Conservation (phyloP, 2,797 vertebrate species). For the Poecilia picta region DNA sequence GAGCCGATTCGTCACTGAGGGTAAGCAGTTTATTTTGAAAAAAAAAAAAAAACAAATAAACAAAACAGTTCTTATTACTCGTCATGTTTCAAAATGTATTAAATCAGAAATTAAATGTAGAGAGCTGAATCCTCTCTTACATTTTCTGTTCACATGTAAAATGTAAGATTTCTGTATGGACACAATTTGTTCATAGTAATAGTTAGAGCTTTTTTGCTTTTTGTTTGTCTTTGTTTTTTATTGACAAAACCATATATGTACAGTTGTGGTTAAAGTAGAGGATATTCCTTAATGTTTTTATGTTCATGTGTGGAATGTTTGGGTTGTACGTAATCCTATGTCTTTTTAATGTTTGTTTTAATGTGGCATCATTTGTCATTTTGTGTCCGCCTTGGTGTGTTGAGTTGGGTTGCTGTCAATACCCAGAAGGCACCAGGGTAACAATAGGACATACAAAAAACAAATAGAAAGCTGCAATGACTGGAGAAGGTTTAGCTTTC, state of each 20-base stretch:
- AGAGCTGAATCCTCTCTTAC: conserved; percentile 41
- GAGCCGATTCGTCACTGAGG: conserved; percentile 68
- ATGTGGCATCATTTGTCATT: too few species aligned
- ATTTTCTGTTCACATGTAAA: conserved; percentile 16
- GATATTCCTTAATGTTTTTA: background rate
- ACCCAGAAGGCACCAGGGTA: background rate
- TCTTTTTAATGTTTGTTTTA: too few species aligned
- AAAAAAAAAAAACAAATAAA: conserved; percentile 29
- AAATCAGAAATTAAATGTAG: conserved; percentile 75
- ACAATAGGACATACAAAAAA: background rate
- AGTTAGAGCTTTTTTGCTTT: background rate
- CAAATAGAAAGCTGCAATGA: background rate
- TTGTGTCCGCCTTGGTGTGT: background rate
- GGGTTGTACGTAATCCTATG: too few species aligned
- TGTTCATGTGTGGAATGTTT: background rate
- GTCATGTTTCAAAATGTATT: conserved; percentile 77
- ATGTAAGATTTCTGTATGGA: conserved; percentile 22
- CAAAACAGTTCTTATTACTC: conserved; percentile 50
- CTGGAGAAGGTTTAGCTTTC: background rate
- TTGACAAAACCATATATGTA: background rate
- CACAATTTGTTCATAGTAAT: background rate
- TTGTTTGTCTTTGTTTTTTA: background rate
- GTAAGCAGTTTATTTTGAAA: conserved; percentile 68
- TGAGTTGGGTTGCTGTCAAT: background rate
- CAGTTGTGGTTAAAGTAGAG: background rate